A percentile compares a stretch with the other conserved stretches of the same genome.
Conservation (phyloP, 2,113 vertebrate genomes). For the Hypocryptadius cinnamomeus region DNA sequence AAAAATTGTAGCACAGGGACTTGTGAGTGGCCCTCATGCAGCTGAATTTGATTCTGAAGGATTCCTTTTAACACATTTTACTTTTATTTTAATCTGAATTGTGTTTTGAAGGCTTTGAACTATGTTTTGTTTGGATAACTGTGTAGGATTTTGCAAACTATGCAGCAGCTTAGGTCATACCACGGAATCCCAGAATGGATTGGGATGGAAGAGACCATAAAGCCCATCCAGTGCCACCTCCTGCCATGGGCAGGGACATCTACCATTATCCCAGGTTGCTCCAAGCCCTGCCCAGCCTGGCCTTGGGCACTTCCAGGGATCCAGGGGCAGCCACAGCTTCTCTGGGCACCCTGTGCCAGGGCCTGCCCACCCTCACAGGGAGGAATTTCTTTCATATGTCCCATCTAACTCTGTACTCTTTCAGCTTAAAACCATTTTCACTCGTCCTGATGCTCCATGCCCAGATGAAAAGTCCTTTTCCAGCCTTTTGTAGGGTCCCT, state of each 20-base stretch:
- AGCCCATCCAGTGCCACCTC: rapidly evolving
- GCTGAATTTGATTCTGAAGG: neutral
- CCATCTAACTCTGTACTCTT: neutral
- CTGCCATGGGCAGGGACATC: neutral
- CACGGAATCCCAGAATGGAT: neutral
- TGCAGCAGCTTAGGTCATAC: neutral
- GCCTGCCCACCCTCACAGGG: rapidly evolving
- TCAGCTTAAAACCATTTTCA: neutral
- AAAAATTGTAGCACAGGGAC: neutral
- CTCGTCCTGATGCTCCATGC: neutral
- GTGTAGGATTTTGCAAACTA: neutral
- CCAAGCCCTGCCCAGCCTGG: rapidly evolving
- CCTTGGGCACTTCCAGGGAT: neutral
- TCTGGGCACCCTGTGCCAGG: neutral
- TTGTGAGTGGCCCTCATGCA: neutral
- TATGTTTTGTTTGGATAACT: neutral
- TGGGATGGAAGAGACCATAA: neutral
- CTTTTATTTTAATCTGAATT: neutral
- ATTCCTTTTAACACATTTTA: neutral
- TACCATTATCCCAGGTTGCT: rapidly evolving
- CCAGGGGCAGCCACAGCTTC: neutral
- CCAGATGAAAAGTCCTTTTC: neutral
- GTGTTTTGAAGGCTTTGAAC: neutral
- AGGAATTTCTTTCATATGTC: rapidly evolving
- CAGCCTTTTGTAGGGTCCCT: neutral